A percentile compares a stretch with the other conserved stretches of the same genome.
Evolutionary conservation across 2,888 invertebrate species (phyloP).

Genomic region (Dorcus hopei): DNA sequence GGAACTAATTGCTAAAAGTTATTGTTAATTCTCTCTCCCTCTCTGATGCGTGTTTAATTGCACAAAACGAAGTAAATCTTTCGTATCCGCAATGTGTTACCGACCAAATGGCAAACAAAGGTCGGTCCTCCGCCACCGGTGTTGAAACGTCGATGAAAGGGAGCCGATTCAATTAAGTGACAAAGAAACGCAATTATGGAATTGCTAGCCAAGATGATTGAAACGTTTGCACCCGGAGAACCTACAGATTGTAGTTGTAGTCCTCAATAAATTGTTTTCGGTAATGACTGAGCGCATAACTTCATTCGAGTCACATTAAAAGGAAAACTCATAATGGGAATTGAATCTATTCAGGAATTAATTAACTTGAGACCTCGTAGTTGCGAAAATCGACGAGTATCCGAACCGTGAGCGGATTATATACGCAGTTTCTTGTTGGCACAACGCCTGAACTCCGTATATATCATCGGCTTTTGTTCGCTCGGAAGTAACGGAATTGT

Average conservation of each 20-base stretch:
- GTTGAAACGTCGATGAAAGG: constrained; percentile 9
- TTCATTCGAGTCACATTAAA: constrained; percentile 25
- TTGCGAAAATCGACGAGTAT: constrained; percentile 15
- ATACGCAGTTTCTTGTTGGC: not conserved
- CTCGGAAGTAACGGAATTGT: too few relatives aligned
- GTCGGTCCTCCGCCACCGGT: not conserved
- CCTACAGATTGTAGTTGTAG: not conserved
- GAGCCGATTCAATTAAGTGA: constrained; percentile 10
- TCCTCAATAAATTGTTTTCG: constrained; percentile 5
- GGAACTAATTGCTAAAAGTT: too few relatives aligned
- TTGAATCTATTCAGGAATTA: constrained; percentile 28
- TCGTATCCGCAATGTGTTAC: too few relatives aligned
- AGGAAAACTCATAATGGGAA: constrained; percentile 26
- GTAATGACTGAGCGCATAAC: constrained; percentile 5
- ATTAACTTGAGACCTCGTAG: constrained; percentile 24
- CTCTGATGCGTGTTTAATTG: too few relatives aligned
- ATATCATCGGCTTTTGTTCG: too few relatives aligned
- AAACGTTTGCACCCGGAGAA: not conserved
- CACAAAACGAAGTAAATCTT: too few relatives aligned
- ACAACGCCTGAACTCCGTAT: too few relatives aligned
- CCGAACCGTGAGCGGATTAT: constrained; percentile 14
- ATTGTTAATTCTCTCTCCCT: too few relatives aligned
- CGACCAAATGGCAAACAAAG: too few relatives aligned
- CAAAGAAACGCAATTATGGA: constrained; percentile 15
- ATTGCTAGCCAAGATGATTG: constrained; percentile 6